Percentiles rank a stretch among this genome's conserved stretches.
Conservation (phyloP, 2,888 invertebrate species). For the Ichneumoninae sp. region DNA sequence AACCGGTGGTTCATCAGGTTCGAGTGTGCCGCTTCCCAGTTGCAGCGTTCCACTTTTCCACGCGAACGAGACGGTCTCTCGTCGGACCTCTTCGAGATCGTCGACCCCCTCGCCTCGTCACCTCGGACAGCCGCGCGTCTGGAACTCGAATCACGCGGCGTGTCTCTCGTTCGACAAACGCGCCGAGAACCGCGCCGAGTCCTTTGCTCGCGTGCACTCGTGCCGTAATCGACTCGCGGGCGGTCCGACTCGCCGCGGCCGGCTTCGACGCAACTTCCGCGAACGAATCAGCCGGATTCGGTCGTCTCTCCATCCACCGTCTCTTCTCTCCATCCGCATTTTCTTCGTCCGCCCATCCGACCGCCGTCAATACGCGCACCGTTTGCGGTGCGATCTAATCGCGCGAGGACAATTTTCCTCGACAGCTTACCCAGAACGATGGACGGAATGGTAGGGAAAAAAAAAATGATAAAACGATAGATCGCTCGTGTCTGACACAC, state of each 20-base stretch:
- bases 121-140: conserved; percentile 31
- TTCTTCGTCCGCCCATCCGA: neutral
- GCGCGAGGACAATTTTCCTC: too few species aligned
- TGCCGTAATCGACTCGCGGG: conserved; percentile 41
- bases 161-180: conserved; percentile 53
- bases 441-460: neutral
- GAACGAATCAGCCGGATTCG: neutral
- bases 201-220: conserved; percentile 32
- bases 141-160: conserved; percentile 52
- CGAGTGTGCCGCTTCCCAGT: conserved; percentile 2
- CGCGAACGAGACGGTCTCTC: conserved; percentile 21
- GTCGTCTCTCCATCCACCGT: neutral
- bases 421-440: too few species aligned
- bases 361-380: too few species aligned
- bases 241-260: conserved; percentile 19
- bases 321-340: neutral
- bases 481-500: conserved; percentile 53
- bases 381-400: too few species aligned
- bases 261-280: conserved; percentile 31
- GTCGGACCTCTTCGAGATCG: conserved; percentile 43
- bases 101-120: conserved; percentile 54
- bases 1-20: neutral
- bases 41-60: conserved; percentile 53
- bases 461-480: neutral
- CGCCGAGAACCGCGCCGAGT: conserved; percentile 48